Evolutionary conservation across 2,113 vertebrate species (phyloP), one percentile per base, ranked within the genome.

Genomic region (Marmota monax): DNA sequence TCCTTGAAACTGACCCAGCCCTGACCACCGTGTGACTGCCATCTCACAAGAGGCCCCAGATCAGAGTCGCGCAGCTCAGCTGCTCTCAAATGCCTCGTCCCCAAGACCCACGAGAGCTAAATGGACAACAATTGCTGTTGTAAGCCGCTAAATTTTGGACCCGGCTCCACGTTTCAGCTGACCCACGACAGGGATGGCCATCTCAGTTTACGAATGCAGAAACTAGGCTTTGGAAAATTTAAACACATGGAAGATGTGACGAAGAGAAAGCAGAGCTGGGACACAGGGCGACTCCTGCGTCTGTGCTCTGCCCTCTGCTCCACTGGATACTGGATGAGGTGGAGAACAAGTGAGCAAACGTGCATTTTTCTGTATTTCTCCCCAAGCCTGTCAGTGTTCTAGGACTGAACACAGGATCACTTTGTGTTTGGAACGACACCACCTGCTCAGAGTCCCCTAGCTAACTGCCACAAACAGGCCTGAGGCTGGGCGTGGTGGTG

Each of bases 241-340:
- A 18, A 45, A 69, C n/a, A 37, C 23, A 1, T 0, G 32, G 14
- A 4, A 22, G 32, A 18, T n/a, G 25, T 39, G 1, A 8, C 17
- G 18, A 53, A 20, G 27, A 45, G 72, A 20, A 76, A 3, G 12
- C 42, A 39, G 42, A 88, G 20, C 32, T 18, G 29, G 74, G 39
- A 76, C n/a, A 18, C 56, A 61, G 17, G 0, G 22, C 34, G 78
- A 80, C n/a, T 48, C 25, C 37, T 29, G 87, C 63, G 73, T 2
- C 7, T 29, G 1, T 2, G 1, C 8, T 10, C 3, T 0, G 29
- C 7, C 13, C 12, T 7, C 34, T 13, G 16, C 17, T 45, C 89
- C 1, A 12, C 4, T 7, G 16, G 16, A 29, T 20, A 0, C 4
- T 37, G 61, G 10, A 32, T 29, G 92, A 42, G 3, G 34, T 0